Evolutionary conservation across 2,113 vertebrate species (phyloP).

Genomic region (Carassius gibelio): DNA sequence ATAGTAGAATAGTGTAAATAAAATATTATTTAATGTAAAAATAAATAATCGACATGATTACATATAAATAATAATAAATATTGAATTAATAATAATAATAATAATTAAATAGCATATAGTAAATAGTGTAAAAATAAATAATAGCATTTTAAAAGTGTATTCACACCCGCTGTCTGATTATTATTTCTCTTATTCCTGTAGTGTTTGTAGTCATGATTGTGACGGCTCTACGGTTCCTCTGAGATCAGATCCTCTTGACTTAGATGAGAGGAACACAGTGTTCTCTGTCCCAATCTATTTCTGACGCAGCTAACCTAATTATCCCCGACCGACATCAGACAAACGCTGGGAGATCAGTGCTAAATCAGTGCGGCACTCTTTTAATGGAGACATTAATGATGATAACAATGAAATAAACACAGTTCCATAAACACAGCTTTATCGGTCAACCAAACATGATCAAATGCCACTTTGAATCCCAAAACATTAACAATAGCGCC

Average conservation of each 20-base stretch:
- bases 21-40: too few relatives aligned
- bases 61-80: too few relatives aligned
- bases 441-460: background rate
- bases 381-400: background rate
- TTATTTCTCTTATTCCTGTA: background rate
- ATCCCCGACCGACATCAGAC: slow-evolving; percentile 20
- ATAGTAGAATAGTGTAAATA: too few relatives aligned
- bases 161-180: background rate
- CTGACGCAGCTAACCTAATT: slow-evolving; percentile 30
- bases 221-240: background rate
- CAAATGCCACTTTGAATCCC: background rate
- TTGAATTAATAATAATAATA: too few relatives aligned
- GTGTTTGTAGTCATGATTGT: background rate
- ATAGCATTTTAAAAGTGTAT: too few relatives aligned
- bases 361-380: background rate
- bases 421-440: background rate
- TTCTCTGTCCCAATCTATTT: slow-evolving; percentile 47
- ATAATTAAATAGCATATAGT: too few relatives aligned
- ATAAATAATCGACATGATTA: too few relatives aligned
- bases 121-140: too few relatives aligned
- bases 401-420: background rate
- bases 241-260: slow-evolving; percentile 38
- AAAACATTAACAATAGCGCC: background rate
- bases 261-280: slow-evolving; percentile 31
- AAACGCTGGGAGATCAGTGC: background rate